Evolutionary conservation across 1,140 invertebrate species (phyloP), one percentile per base, ranked within the genome.

Genomic region (Drosophila watanabei): DNA sequence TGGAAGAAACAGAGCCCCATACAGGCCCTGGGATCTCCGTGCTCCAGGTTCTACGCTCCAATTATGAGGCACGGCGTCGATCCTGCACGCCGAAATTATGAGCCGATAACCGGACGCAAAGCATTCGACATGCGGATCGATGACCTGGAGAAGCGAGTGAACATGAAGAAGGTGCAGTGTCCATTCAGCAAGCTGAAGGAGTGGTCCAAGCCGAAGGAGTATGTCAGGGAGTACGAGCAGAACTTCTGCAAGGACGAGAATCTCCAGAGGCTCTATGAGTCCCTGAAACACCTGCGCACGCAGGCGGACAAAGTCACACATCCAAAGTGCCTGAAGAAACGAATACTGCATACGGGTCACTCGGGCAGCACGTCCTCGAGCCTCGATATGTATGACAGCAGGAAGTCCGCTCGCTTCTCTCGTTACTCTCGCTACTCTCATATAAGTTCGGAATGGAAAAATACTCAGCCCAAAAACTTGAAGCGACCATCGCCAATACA

Each of bases 21-120:
- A 33, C 87, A 94, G 4, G 90, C 94, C 20, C 81, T 95, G 57
- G 91, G 85, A 2, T 92, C 94, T 41, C 92, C 92, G 3, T 93
- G 92, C 39, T 95, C 94, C 0, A 94, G 95, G 59, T 92, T 95
- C 14, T 95, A 95, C 79, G 94, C 88, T 5, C 94, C 94, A 4
- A 72, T 94, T 56, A 93, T 94, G 41, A 84, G 94, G 33, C 92
- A 94, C 75, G 94, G 94, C 13, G 93, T 94, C 9, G 93, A 94
- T 86, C 94, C 94, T 0, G 92, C 92, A 51, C 90, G 93, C 16
- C 87, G 93, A 48, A 94, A 94, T 41, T 93, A 91, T 37, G 65
- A 60, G 0, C 62, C 75, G 2, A 59, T 41, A n/a, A 86, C 65
- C 13, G 64, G 18, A 14, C 82, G 78, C n/a, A 85, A 78, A 32